Conservation (phyloP, 2,113 vertebrate genomes). For the Stegastes partitus region DNA sequence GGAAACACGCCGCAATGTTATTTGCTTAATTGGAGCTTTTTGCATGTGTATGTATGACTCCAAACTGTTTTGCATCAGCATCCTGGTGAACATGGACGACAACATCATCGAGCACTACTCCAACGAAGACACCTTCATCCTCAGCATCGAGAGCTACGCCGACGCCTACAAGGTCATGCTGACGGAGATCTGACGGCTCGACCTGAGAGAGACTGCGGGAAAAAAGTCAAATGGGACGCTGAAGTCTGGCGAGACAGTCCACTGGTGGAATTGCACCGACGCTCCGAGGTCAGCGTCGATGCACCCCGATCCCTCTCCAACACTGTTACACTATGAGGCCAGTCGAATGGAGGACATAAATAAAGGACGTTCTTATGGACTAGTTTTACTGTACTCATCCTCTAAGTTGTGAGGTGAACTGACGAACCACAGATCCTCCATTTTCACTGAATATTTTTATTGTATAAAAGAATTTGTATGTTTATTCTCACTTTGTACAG, state of each 20-base stretch:
- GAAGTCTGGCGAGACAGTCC: conserved; percentile 45
- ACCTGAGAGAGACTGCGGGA: conserved; percentile 19
- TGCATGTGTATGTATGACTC: background rate
- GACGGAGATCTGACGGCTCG: conserved; percentile 87
- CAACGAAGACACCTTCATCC: conserved; percentile 97
- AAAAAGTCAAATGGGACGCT: conserved; percentile 21
- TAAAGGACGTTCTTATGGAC: conserved; percentile 36
- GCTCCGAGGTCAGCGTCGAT: conserved; percentile 7
- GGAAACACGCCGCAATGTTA: background rate
- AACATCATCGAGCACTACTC: conserved; percentile 99
- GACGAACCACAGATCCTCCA: conserved; percentile 23
- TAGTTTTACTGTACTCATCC: conserved; percentile 6
- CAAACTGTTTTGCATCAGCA: conserved; percentile 79
- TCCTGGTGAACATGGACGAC: conserved; percentile 98
- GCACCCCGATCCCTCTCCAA: conserved; percentile 13
- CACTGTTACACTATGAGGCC: conserved; percentile 65
- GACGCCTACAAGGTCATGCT: conserved; percentile 96
- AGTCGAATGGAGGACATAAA: conserved; percentile 16
- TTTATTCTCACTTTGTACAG: conserved; percentile 66
- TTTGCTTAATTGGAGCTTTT: too few relatives aligned
- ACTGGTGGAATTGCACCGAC: background rate
- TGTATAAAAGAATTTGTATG: conserved; percentile 67
- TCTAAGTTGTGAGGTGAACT: conserved; percentile 16
- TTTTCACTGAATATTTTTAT: conserved; percentile 48
- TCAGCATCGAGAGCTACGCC: conserved; percentile 91